Evolutionary conservation across 1,140 invertebrate species (phyloP), one percentile per base, ranked within the genome.

Genomic region (Nephila pilipes): DNA sequence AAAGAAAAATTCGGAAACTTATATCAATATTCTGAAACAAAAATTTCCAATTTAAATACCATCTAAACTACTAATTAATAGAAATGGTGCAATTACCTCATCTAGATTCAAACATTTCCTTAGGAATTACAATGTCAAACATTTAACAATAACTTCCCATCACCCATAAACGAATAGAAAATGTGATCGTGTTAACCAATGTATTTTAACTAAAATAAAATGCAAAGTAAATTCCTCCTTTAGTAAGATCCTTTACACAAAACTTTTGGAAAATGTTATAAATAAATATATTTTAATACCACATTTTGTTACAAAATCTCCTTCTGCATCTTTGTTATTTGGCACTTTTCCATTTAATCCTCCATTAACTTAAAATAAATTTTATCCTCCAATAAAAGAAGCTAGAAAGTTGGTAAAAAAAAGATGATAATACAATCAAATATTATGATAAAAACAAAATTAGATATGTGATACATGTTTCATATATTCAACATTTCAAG

Each of bases 1-100:
- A 85, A 60, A 55, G 32, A 29, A 20, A 85, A 85, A 36, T 85
- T 60, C 55, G 16, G 83, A 85, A 85, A 83, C 1, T n/a, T n/a
- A n/a, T n/a, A n/a, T n/a, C n/a, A n/a, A n/a, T n/a, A n/a, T n/a
- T n/a, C n/a, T n/a, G n/a, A n/a, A n/a, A n/a, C n/a, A n/a, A n/a
- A n/a, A n/a, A n/a, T n/a, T n/a, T n/a, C n/a, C n/a, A n/a, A n/a
- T n/a, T n/a, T n/a, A n/a, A n/a, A n/a, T n/a, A n/a, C n/a, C n/a
- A n/a, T n/a, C n/a, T n/a, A n/a, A n/a, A n/a, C n/a, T n/a, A n/a
- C n/a, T n/a, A n/a, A n/a, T n/a, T n/a, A n/a, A n/a, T n/a, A n/a
- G n/a, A n/a, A n/a, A n/a, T n/a, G n/a, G n/a, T n/a, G n/a, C n/a
- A n/a, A n/a, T n/a, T n/a, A n/a, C n/a, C n/a, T n/a, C n/a, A n/a